phyloP scores from a whole-genome alignment of 1,140 invertebrate genomes.

The Paraescarpia echinospica region DNA sequence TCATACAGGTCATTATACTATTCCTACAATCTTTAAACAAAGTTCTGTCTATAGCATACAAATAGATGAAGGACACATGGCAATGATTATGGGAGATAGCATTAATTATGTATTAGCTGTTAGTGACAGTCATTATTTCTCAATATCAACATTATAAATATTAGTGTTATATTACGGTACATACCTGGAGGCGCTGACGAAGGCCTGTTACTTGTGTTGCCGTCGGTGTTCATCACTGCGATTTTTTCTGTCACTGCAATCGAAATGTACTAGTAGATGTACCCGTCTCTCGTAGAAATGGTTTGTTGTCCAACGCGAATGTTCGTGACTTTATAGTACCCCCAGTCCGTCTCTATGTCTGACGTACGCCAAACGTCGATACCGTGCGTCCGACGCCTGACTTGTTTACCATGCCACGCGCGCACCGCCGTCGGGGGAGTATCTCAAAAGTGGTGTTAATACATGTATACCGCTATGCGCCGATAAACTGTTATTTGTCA shows the following conservation, averaged over 20 bases:
- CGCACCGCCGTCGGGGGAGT: neutral
- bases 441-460: neutral
- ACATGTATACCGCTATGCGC: neutral
- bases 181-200: neutral
- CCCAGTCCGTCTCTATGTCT: neutral
- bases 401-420: neutral
- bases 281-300: neutral
- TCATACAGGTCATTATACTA: too few species aligned
- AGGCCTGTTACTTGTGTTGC: neutral
- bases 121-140: too few species aligned
- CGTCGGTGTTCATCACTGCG: neutral
- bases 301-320: neutral
- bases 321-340: neutral
- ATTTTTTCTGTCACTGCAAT: neutral
- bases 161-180: neutral
- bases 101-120: too few species aligned
- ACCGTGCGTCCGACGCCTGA: neutral
- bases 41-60: neutral
- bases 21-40: neutral
- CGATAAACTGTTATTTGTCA: neutral
- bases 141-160: neutral
- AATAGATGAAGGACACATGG: neutral
- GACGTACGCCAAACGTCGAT: too few species aligned
- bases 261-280: neutral
- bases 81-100: neutral